Conservation (phyloP, 1,140 invertebrate species). For the Caenorhabditis inopinata region DNA sequence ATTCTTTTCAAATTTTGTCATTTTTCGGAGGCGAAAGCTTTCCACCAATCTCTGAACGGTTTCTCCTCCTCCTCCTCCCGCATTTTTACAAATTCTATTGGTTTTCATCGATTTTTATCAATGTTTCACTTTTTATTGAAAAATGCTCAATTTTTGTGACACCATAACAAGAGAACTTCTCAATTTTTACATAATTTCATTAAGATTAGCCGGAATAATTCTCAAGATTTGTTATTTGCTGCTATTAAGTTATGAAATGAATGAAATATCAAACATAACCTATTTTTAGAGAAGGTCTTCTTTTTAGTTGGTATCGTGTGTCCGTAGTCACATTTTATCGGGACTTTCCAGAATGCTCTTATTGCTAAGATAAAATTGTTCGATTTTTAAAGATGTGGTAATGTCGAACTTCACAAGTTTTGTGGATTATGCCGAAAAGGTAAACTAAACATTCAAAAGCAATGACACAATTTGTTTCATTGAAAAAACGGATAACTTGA, state of each 20-base stretch:
- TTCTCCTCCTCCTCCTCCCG: not conserved
- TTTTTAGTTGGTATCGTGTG: too few species aligned
- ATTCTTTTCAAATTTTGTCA: too few species aligned
- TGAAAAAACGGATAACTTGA: too few species aligned
- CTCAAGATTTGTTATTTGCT: too few species aligned
- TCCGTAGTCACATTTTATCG: not conserved
- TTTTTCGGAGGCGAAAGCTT: too few species aligned
- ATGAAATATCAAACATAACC: not conserved
- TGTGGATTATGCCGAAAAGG: slow-evolving; percentile 20
- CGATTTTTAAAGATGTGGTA: not conserved
- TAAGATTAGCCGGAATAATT: too few species aligned
- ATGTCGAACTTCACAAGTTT: slow-evolving; percentile 25
- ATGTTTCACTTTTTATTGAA: slow-evolving; percentile 17
- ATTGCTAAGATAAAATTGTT: not conserved
- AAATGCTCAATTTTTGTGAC: not conserved
- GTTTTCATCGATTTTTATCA: not conserved
- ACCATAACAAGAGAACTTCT: not conserved
- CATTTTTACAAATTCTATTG: not conserved
- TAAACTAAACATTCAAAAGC: too few species aligned
- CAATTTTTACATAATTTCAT: too few species aligned
- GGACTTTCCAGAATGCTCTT: not conserved
- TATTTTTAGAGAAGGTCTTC: too few species aligned
- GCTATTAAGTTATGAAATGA: not conserved
- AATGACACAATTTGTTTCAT: too few species aligned
- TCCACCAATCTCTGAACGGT: slow-evolving; percentile 3